Evolutionary conservation across 2,797 vertebrate genomes (phyloP), one percentile per base, ranked within the genome.

Genomic region (Dicrostonyx torquatus): DNA sequence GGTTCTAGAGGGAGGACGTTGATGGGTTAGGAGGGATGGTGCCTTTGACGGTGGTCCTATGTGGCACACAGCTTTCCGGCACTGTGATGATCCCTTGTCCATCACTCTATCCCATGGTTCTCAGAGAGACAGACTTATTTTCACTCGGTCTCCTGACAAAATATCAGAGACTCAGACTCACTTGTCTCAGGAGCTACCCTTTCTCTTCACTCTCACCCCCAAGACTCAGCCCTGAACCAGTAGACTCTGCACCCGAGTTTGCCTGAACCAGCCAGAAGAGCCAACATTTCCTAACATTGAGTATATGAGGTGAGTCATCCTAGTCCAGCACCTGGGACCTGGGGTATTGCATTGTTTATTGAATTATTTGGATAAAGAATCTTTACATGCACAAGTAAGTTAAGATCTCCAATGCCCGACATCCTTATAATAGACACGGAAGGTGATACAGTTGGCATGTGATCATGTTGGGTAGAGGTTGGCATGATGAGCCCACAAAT

Each of bases 181-280:
- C 3, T 31, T 1, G n/a, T 3, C 6, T 18, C 22, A 10, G 22
- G 1, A 1, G 50, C 0, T 14, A 12, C 6, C 40, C 73, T 22
- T 22, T n/a, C 31, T 24, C 29, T 26, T 53, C n/a, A 13, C 5
- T 48, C 2, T 0, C 10, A 2, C 20, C 3, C 6, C 43, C 64
- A 12, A 43, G 34, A 34, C n/a, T 20, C 31, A 0, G n/a, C 4
- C 15, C 40, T 2, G 0, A 4, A 37, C 22, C 34, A 17, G 22
- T 8, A 31, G 14, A 34, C 1, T 2, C 43, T 1, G 0, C 2
- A 0, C 60, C 14, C 1, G 0, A 4, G 3, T 14, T 24, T 45
- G 4, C 8, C 2, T 6, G 12, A 6, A 2, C 7, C n/a, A 43
- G 50, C 3, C 8, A 12, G 75, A 0, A 13, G 34, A 86, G 34